These are phyloP conservation scores for Poeciliopsis paucimaculata DNA, from an alignment of 2,797 vertebrate genomes.

Conservation along the genomic window DNA sequence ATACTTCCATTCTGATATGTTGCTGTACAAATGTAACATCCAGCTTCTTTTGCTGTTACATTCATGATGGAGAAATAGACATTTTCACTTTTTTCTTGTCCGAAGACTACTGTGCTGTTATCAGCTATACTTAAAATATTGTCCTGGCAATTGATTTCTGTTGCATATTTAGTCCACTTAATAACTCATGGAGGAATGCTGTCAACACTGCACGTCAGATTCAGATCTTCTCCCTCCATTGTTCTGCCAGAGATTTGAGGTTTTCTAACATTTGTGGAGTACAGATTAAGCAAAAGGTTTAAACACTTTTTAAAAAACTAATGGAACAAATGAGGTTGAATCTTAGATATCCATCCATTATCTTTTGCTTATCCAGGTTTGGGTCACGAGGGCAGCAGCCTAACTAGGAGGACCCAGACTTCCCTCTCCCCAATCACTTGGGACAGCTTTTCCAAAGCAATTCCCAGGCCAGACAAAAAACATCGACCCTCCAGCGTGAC, in stretches of 20 bases:
- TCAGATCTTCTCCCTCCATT: constrained; percentile 42
- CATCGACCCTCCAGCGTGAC: too few relatives aligned
- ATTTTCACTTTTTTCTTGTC: background rate
- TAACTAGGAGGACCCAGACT: too few relatives aligned
- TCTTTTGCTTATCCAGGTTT: too few relatives aligned
- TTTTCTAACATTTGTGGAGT: constrained; percentile 6
- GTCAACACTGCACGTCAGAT: constrained; percentile 57
- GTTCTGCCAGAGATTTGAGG: background rate
- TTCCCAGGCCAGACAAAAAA: too few relatives aligned
- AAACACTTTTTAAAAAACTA: background rate
- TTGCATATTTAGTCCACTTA: background rate
- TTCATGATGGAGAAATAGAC: background rate
- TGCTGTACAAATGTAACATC: background rate
- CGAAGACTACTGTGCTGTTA: background rate
- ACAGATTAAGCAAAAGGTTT: background rate
- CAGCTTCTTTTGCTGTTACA: background rate
- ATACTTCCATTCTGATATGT: background rate
- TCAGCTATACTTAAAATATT: background rate
- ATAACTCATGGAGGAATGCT: constrained; percentile 36
- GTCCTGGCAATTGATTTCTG: background rate
- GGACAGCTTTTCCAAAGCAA: too few relatives aligned
- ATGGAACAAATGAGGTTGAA: background rate
- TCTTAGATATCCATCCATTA: background rate
- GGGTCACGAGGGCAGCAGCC: too few relatives aligned
- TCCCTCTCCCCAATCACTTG: too few relatives aligned